Percentiles rank a stretch among this genome's conserved stretches.
Conservation (phyloP, 2,888 invertebrate genomes). For the Ceratothoa steindachneri region DNA sequence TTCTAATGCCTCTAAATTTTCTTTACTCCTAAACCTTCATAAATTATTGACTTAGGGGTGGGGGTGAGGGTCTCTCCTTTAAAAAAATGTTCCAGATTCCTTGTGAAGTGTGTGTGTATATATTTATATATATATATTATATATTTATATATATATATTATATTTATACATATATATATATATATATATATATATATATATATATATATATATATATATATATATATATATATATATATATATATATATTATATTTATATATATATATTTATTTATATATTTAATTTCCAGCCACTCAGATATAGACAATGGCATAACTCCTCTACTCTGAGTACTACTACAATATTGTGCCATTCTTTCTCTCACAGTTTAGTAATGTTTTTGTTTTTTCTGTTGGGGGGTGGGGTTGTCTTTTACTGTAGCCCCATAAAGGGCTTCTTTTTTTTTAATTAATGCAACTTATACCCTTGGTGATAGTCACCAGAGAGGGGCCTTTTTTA, state of each 20-base stretch:
- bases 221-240: constrained; percentile 11
- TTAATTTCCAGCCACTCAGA: background rate
- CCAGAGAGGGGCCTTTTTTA: too few species aligned
- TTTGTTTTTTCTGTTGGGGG: too few species aligned
- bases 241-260: constrained; percentile 20
- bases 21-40: background rate
- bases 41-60: background rate
- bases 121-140: background rate
- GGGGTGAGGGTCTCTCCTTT: background rate
- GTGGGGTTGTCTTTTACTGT: too few species aligned
- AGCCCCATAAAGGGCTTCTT: too few species aligned
- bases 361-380: background rate
- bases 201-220: constrained; percentile 16
- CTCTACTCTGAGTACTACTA: too few species aligned
- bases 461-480: too few species aligned
- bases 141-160: constrained; percentile 20
- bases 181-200: constrained; percentile 24
- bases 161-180: constrained; percentile 22
- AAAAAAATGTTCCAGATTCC: background rate
- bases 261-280: constrained; percentile 15
- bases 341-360: too few species aligned
- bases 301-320: too few species aligned
- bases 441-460: too few species aligned
- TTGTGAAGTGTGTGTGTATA: background rate
- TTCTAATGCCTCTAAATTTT: too few species aligned